Base-by-base conservation (phyloP, 2,797 vertebrate genomes). In the Lates japonicus region DNA sequence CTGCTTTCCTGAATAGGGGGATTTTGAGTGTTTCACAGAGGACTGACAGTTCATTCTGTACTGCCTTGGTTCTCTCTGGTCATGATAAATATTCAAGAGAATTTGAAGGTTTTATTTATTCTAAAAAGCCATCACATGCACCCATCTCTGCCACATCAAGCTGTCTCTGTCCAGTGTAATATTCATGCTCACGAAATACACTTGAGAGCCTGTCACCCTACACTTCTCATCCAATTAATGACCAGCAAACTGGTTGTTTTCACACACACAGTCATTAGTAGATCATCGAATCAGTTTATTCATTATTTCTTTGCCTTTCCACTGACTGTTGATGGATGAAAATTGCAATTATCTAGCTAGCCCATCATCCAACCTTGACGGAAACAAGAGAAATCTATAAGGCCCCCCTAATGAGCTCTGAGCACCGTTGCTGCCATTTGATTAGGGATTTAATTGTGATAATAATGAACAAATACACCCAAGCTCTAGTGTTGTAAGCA, bases 401-500 rank as follows among this genome's bases (percentile, higher is more conserved):
- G 64, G 78, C 70, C 87, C 89, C 82, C 82, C 82, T 93, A 93
- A 91, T 91, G 92, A 92, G 87, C 81, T 88, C 86, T 84, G 76
- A 86, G 81, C 63, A 62, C 71, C 48, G 58, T 65, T 69, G 85
- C 85, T 80, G 83, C 84, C 80, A 87, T 94, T 93, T 94, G 87
- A 95, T 94, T 92, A 90, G 80, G 62, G 61, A 63, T 78, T 88
- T 94, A 93, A 95, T 93, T 93, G 92, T 78, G 78, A 88, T 90
- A 88, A 91, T 95, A 94, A 95, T 94, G 88, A 95, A 92, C 88
- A 93, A 94, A 94, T 86, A 92, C 86, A 86, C 85, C 85, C 88
- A 81, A 29, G 85, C 84, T 88, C 74, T 64, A 72, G 64, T 70
- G 68, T 62, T 84, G 88, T 84, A 91, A 92, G 88, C 85, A 88